phyloP scores from a whole-genome alignment of 64 coral and sea anemone genomes.

The Acropora tenuis region DNA sequence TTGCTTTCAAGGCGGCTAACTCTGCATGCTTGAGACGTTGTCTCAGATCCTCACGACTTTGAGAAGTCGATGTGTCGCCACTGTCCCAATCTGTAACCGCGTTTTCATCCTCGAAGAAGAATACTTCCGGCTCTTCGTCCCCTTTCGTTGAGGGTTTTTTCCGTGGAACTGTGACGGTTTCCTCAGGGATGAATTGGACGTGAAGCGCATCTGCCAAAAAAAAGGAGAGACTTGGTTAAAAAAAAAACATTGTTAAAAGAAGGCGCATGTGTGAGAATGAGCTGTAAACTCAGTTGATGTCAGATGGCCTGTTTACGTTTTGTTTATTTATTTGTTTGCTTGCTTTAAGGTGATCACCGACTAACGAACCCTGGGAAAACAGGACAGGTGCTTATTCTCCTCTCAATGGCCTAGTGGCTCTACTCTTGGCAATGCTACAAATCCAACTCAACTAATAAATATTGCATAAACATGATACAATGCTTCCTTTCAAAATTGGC shows the following conservation, averaged over 20 bases:
- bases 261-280: too few species aligned
- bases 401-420: too few species aligned
- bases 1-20: constrained; percentile 73
- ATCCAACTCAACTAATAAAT: too few species aligned
- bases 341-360: too few species aligned
- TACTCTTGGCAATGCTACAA: too few species aligned
- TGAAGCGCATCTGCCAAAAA: not conserved
- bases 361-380: too few species aligned
- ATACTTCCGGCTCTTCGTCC: not conserved
- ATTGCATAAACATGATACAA: too few species aligned
- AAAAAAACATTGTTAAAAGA: not conserved
- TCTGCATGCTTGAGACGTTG: constrained; percentile 76
- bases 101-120: constrained; percentile 16
- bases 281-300: too few species aligned
- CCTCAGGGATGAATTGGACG: not conserved
- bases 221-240: not conserved
- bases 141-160: not conserved
- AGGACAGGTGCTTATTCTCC: too few species aligned
- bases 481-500: too few species aligned
- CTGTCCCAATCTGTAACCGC: constrained; percentile 9
- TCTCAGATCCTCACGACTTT: not conserved
- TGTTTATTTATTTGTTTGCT: too few species aligned
- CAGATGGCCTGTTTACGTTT: too few species aligned
- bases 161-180: not conserved
- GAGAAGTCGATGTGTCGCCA: not conserved